Evolutionary conservation across 2,797 vertebrate genomes (phyloP), one percentile per base, ranked within the genome.

Genomic region (Rhabdomys pumilio): DNA sequence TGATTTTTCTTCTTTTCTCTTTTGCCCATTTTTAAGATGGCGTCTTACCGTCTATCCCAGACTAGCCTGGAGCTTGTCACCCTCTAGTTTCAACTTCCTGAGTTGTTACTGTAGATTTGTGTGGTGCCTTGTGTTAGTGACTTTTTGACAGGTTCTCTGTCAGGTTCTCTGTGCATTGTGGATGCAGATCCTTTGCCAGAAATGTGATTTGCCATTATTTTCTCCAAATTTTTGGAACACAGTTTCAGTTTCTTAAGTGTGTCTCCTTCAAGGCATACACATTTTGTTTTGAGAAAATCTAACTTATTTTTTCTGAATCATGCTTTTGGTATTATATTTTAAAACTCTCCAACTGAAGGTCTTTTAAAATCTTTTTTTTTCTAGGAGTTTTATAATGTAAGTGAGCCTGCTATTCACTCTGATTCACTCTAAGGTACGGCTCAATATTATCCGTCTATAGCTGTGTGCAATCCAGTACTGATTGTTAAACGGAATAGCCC

Each of bases 151-250:
- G 67, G 67, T 72, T 72, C 69, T 34, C 14, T 69, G 67, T 69
- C 67, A 69, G 31, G 2, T 41, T 89, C 53, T 86, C 91, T 82
- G 31, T 75, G 14, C 87, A n/a, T 91, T 93, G 47, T 65, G 9
- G 75, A 85, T 84, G 31, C 8, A 73, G 73, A 41, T 38, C 8
- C 34, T 91, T 82, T 72, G 85, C 73, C 41, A 83, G 17, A 79
- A 93, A 83, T 41, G 41, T 1, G 41, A 87, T 79, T 93, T 90
- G 50, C 38, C 72, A 53, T 73, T 79, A 53, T 89, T 86, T 77
- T 19, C 41, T 47, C 47, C 50, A 24, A 38, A 17, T 75, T 29
- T 90, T 31, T 67, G 19, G 4, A 11, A 59, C 38, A 38, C 34
- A 34, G 50, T 92, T 72, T 93, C 26, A 91, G 57, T 73, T 55